Percentiles rank a stretch among this genome's conserved stretches.
Evolutionary conservation across 2,113 vertebrate genomes (phyloP).

Genomic region (Rhinopomastus cyanomelas): DNA sequence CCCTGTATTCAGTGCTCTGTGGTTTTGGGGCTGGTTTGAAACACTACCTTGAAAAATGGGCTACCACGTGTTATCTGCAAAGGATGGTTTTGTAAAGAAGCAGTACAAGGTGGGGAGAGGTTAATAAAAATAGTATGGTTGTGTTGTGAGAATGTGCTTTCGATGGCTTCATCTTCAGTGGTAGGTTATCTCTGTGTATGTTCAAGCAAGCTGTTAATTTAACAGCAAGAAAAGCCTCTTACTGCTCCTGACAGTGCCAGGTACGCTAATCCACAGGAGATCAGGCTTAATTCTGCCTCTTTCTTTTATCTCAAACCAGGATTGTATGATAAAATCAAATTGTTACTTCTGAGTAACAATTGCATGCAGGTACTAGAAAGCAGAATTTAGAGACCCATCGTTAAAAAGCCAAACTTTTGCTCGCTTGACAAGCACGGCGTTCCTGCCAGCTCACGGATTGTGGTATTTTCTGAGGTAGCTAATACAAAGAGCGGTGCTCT

Average conservation of each 20-base stretch:
- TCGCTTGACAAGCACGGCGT: background rate
- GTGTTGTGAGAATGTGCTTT: background rate
- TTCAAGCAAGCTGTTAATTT: constrained; percentile 8
- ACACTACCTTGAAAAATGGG: background rate
- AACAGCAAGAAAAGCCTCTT: constrained; percentile 12
- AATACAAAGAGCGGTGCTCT: background rate
- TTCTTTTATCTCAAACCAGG: background rate
- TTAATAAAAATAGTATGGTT: background rate
- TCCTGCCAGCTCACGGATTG: background rate
- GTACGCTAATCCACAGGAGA: background rate
- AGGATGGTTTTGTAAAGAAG: background rate
- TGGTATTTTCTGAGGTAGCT: background rate
- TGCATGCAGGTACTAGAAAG: background rate
- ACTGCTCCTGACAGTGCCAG: background rate
- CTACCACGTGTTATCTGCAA: background rate
- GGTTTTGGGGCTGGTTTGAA: background rate
- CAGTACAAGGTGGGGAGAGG: background rate
- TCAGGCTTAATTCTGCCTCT: constrained; percentile 2
- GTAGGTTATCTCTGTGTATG: constrained; percentile 5
- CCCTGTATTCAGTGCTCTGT: background rate
- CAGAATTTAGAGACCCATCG: background rate
- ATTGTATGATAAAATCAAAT: background rate
- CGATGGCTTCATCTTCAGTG: background rate
- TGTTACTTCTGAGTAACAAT: background rate
- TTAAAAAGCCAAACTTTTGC: background rate